phyloP scores from a whole-genome alignment of 2,797 vertebrate species.

The Pipistrellus pygmaeus region DNA sequence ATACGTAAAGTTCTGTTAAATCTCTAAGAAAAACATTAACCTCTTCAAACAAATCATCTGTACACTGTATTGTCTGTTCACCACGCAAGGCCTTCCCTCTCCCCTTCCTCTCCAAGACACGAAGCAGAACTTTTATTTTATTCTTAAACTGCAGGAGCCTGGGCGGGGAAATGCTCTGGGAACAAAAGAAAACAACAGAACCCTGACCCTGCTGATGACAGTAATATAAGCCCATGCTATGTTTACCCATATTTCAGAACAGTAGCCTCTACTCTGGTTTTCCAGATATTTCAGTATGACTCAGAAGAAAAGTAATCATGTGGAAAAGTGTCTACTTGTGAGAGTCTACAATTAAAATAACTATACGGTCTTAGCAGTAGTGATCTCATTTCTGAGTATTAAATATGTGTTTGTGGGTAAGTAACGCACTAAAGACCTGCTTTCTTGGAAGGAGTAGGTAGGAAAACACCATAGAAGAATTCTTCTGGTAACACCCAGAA shows the following conservation, averaged over 20 bases:
- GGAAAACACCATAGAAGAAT: not conserved
- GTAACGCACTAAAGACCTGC: constrained; percentile 41
- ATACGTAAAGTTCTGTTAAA: not conserved
- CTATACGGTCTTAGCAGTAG: not conserved
- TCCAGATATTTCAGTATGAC: not conserved
- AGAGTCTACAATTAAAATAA: not conserved
- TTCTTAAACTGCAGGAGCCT: not conserved
- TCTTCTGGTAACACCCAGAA: not conserved
- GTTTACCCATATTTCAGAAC: not conserved
- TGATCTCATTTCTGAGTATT: constrained; percentile 13
- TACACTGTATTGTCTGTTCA: not conserved
- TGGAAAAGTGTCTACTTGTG: not conserved
- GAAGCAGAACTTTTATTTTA: not conserved
- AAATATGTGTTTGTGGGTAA: constrained; percentile 48
- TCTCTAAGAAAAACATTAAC: not conserved
- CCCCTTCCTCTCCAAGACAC: not conserved
- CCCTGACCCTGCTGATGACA: not conserved
- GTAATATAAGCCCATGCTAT: not conserved
- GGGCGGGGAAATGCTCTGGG: not conserved
- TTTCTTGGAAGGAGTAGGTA: not conserved
- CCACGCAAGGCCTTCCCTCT: not conserved
- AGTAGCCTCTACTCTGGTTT: not conserved
- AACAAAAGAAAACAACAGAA: not conserved
- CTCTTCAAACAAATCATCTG: not conserved
- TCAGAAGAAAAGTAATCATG: not conserved